phyloP scores from a whole-genome alignment of 92 coral and sea anemone genomes.

The Palythoa heliodiscus region DNA sequence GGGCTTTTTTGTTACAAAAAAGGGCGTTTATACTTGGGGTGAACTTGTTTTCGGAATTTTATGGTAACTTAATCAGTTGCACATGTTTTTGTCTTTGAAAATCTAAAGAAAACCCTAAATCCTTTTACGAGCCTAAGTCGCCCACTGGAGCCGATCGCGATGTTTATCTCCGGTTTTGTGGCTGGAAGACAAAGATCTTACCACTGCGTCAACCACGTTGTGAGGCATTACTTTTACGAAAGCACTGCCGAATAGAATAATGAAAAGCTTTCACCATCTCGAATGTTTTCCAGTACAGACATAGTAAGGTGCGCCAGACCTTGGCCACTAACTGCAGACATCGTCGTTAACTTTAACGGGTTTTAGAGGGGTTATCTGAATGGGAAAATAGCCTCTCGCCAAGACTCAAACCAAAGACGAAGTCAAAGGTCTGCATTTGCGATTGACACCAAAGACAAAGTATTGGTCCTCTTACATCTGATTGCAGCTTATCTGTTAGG shows the following conservation, averaged over 20 bases:
- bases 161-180: too few species aligned
- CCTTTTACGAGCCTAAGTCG: too few species aligned
- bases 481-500: not conserved
- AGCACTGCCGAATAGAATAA: not conserved
- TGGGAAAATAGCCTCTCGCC: conserved; percentile 3
- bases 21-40: too few species aligned
- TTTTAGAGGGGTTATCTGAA: not conserved
- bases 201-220: too few species aligned
- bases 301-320: not conserved
- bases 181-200: too few species aligned
- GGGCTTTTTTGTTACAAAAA: too few species aligned
- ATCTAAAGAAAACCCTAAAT: too few species aligned
- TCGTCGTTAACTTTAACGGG: not conserved
- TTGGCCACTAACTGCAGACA: conserved; percentile 10
- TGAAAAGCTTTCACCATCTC: not conserved
- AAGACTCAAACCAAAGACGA: not conserved
- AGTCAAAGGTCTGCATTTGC: not conserved
- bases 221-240: conserved; percentile 1
- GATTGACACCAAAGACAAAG: conserved; percentile 22
- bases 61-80: too few species aligned
- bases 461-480: not conserved
- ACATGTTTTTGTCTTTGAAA: too few species aligned
- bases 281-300: not conserved
- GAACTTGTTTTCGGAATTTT: too few species aligned
- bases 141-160: too few species aligned